Base-by-base conservation (phyloP, 2,797 vertebrate genomes). In the Fringilla coelebs region DNA sequence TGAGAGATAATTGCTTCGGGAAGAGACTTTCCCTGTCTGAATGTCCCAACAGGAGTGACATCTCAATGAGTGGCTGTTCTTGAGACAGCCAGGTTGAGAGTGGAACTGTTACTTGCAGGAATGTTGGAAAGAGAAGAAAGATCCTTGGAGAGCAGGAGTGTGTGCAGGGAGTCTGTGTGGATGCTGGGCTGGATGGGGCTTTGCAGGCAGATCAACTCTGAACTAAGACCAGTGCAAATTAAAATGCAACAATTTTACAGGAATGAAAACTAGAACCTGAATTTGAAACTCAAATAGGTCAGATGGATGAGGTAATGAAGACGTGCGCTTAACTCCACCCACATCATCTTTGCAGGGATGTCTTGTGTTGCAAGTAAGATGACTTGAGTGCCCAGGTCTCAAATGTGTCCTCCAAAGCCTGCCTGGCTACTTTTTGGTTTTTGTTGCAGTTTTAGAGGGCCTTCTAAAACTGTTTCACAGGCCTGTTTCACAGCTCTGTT, bases 11-110 rank as follows among this genome's bases (percentile, higher is more conserved):
- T 48, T 70, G 48, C 11, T 48, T 55, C 3, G 2, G 31, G 55
- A 76, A 41, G 11, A 71, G 20, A 7, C 29, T 89, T 60, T 92
- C 57, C 49, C n/a, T 80, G 77, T 85, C 20, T 34, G 41, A 83
- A 19, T 80, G 34, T 76, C 31, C 34, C 52, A 32, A 3, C 5
- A 16, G 29, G 40, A 57, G 52, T 20, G 52, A 60, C 18, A 43
- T 60, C 3, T 0, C 1, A 1, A 11, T 60, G 61, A 4, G 36
- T 73, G 61, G 28, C 82, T 55, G 0, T 17, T 60, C 34, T 18
- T 20, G 43, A 79, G 55, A 26, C 38, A 48, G 8, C 4, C 7
- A 5, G 29, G 16, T 48, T 62, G 78, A 52, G 68, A 32, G 26
- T 51, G 68, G n/a, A 55, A 10, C 2, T 3, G 8, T 66, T 28